Conservation (phyloP, 2,797 vertebrate species). For the Menidia menidia region DNA sequence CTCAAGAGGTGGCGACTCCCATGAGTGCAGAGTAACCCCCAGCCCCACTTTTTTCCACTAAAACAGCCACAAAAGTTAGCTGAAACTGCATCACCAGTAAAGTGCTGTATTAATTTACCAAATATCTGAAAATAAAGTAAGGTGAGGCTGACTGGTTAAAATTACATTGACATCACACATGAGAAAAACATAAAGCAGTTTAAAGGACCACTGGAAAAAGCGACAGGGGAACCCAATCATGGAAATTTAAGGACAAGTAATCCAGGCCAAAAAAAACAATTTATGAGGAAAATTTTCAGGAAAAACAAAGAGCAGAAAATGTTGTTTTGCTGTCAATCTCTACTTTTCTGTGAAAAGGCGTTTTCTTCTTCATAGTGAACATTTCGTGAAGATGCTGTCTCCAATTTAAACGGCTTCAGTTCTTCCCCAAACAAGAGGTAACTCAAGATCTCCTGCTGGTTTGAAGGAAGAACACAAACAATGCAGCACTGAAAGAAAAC, state of each 20-base stretch:
- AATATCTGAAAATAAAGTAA: conserved; percentile 69
- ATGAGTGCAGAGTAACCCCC: conserved; percentile 29
- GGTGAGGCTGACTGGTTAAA: conserved; percentile 12
- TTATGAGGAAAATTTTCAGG: conserved; percentile 33
- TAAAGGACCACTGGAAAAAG: conserved; percentile 22
- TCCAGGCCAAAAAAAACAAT: background rate
- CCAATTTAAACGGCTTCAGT: conserved; percentile 75
- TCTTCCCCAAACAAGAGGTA: conserved; percentile 57
- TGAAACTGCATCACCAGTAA: conserved; percentile 31
- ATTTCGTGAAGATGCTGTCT: conserved; percentile 76
- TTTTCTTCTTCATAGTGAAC: conserved; percentile 63
- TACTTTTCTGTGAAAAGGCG: conserved; percentile 58
- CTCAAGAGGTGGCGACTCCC: background rate
- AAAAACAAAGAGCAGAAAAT: conserved; percentile 27
- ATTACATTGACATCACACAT: conserved; percentile 51
- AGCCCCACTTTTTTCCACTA: conserved; percentile 37
- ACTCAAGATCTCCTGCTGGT: conserved; percentile 50
- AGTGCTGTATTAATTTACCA: conserved; percentile 74
- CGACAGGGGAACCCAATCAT: conserved; percentile 16
- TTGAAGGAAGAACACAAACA: conserved; percentile 43
- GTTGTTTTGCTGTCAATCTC: conserved; percentile 47
- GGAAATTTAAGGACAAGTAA: conserved; percentile 41
- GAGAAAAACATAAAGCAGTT: conserved; percentile 32
- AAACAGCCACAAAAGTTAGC: conserved; percentile 56
- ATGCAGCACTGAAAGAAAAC: conserved; percentile 6